These are phyloP conservation scores for Myiotriccus ornatus DNA, from an alignment of 2,797 vertebrate species.

Conservation along the genomic window DNA sequence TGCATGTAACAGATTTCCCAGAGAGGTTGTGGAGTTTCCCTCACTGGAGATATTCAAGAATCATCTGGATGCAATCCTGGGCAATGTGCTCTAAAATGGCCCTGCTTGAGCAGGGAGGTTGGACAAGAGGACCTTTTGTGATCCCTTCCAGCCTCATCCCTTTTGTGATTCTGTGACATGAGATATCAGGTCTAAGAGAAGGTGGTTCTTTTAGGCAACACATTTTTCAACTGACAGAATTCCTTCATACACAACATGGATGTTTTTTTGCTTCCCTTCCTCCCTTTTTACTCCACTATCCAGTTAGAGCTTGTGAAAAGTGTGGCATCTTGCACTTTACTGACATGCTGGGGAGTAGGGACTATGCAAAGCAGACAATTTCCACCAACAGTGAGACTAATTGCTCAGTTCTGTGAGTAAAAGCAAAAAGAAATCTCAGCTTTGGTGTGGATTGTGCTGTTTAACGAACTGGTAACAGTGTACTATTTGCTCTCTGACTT, in stretches of 20 bases:
- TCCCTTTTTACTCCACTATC: neutral
- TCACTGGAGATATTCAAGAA: neutral
- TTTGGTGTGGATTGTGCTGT: neutral
- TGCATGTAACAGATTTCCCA: neutral
- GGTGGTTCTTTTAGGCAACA: neutral
- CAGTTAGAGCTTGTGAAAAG: neutral
- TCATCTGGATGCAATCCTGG: neutral
- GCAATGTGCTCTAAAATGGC: too few relatives aligned
- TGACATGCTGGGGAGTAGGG: neutral
- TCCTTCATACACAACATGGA: neutral
- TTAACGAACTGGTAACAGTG: neutral
- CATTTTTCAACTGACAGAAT: neutral
- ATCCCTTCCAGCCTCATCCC: neutral
- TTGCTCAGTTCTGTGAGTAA: neutral
- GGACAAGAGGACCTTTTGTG: neutral
- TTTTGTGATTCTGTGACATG: neutral
- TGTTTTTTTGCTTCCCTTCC: neutral
- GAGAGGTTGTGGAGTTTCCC: neutral
- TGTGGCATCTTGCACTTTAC: neutral
- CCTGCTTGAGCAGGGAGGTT: neutral
- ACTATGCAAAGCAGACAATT: neutral
- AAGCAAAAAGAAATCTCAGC: neutral
- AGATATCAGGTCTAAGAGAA: neutral
- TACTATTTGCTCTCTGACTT: neutral
- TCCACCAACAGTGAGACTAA: neutral